These are phyloP conservation scores for Caenorhabditis sp. DNA, from an alignment of 2,888 invertebrate genomes.

Conservation along the genomic window DNA sequence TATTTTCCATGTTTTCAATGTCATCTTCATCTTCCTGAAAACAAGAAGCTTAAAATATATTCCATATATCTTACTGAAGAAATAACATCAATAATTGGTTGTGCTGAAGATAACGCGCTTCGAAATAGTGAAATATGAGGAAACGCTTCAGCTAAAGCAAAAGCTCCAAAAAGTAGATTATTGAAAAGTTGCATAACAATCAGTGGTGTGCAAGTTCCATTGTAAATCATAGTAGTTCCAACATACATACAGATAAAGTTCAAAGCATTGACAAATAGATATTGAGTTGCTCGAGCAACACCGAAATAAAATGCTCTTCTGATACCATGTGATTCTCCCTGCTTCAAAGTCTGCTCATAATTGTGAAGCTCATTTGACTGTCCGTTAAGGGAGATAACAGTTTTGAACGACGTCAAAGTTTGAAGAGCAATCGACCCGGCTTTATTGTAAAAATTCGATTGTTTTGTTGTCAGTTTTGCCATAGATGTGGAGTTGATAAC, in stretches of 20 bases:
- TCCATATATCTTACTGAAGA: constrained; percentile 9
- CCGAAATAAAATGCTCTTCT: constrained; percentile 64
- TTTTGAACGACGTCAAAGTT: constrained; percentile 20
- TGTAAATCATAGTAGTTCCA: constrained; percentile 52
- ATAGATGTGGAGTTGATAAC: constrained; percentile 52
- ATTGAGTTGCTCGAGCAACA: constrained; percentile 66
- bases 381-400: constrained; percentile 31
- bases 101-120: constrained; percentile 20
- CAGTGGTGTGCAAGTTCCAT: constrained; percentile 10
- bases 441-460: constrained; percentile 21
- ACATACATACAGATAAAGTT: constrained; percentile 59
- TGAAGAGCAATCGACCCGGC: constrained; percentile 35
- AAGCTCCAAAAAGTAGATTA: constrained; percentile 22
- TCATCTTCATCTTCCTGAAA: constrained; percentile 38
- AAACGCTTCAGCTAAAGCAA: constrained; percentile 26
- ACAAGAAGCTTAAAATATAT: background rate
- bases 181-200: constrained; percentile 25
- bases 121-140: constrained; percentile 20
- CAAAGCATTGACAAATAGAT: constrained; percentile 69
- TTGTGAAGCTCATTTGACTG: constrained; percentile 30
- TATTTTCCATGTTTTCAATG: constrained; percentile 40
- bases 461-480: constrained; percentile 21
- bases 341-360: constrained; percentile 53
- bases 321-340: constrained; percentile 53
- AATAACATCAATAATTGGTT: constrained; percentile 26